These are phyloP conservation scores for Syrmaticus mikado DNA, from an alignment of 2,113 vertebrate genomes.

Conservation along the genomic window DNA sequence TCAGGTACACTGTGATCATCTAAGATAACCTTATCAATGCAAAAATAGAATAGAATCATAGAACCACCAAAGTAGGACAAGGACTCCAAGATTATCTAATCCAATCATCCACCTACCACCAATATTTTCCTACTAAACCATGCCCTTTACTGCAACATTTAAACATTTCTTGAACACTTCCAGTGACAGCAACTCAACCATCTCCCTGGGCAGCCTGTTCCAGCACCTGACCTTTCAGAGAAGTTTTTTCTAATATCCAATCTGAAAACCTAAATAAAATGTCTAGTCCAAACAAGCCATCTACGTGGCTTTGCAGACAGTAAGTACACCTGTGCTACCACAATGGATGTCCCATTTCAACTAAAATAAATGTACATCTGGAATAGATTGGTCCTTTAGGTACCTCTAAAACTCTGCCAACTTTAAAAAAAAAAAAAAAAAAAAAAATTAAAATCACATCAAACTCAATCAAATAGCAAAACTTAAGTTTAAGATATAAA, in stretches of 20 bases:
- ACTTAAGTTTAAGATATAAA: neutral
- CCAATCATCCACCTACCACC: too few species aligned
- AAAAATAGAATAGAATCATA: neutral
- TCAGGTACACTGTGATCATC: neutral
- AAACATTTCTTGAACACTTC: too few species aligned
- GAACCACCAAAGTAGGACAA: too few species aligned
- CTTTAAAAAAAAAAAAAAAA: neutral
- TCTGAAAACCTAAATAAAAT: neutral
- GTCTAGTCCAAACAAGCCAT: neutral
- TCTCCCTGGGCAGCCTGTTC: too few species aligned
- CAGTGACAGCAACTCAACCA: too few species aligned
- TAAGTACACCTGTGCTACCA: neutral
- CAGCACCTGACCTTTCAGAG: too few species aligned
- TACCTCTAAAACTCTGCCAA: neutral
- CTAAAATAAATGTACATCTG: neutral
- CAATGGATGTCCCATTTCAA: neutral
- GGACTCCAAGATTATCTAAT: too few species aligned
- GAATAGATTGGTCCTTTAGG: neutral
- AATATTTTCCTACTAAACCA: too few species aligned
- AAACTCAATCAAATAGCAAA: neutral
- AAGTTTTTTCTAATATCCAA: too few species aligned
- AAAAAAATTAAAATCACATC: neutral
- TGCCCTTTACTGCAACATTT: too few species aligned
- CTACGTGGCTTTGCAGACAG: neutral
- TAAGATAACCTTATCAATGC: neutral